These are phyloP conservation scores for Drosophila eugracilis DNA, from an alignment of 1,140 invertebrate genomes.

Conservation along the genomic window DNA sequence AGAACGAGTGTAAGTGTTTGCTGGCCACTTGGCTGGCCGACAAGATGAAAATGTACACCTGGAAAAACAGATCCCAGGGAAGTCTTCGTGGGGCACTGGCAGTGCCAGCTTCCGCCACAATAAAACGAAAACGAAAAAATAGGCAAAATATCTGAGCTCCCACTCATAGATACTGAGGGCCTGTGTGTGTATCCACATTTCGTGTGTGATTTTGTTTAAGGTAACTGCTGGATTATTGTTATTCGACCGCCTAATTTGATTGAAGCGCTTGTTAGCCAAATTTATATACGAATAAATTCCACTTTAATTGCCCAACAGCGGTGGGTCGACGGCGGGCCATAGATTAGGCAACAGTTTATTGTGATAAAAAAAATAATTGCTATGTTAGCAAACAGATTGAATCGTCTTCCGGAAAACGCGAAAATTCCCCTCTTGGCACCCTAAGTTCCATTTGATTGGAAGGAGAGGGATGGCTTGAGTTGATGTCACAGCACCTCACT, in stretches of 20 bases:
- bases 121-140: conserved; percentile 55
- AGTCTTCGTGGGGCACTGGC: conserved; percentile 24
- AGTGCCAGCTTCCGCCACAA: conserved; percentile 58
- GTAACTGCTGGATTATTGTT: conserved; percentile 46
- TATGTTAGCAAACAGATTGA: conserved; percentile 28
- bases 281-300: conserved; percentile 63
- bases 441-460: conserved; percentile 13
- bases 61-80: conserved; percentile 47
- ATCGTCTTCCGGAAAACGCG: conserved; percentile 17
- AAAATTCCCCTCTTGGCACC: background rate
- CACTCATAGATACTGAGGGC: conserved; percentile 41
- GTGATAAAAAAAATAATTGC: conserved; percentile 42
- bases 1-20: conserved; percentile 57
- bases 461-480: conserved; percentile 3
- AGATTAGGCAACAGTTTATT: conserved; percentile 14
- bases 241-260: conserved; percentile 45
- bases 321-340: conserved; percentile 1
- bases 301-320: conserved; percentile 57
- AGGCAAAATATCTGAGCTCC: conserved; percentile 57
- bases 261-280: conserved; percentile 53
- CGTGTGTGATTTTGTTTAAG: conserved; percentile 19
- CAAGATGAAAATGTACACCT: conserved; percentile 70
- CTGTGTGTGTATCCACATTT: conserved; percentile 35
- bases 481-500: conserved; percentile 11
- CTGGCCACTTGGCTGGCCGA: conserved; percentile 6